Evolutionary conservation across 1,140 invertebrate species (phyloP).

Genomic region (Steinernema feltiae): DNA sequence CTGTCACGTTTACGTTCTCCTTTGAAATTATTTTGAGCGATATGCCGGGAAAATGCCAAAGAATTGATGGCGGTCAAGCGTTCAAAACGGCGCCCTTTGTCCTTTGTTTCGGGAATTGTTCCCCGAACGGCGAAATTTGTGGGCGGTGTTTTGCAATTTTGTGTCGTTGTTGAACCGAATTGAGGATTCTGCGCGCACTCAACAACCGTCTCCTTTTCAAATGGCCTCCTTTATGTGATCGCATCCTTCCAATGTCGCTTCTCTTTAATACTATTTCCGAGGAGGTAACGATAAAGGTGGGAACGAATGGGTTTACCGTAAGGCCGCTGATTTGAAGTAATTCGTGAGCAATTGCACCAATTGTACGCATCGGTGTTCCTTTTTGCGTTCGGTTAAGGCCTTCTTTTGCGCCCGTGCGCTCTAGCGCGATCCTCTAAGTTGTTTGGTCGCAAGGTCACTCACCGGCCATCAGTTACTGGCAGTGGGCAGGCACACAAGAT

Average conservation of each 20-base stretch:
- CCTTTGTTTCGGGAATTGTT: not conserved
- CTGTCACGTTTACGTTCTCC: no score
- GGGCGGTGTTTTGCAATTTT: not conserved
- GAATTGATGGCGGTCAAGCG: not conserved
- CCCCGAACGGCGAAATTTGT: not conserved
- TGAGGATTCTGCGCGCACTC: not conserved
- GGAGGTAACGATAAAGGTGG: not conserved
- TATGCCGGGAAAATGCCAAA: not conserved
- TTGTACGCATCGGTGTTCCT: not conserved
- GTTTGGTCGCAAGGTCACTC: not conserved
- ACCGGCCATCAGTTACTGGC: not conserved
- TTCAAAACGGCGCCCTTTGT: not conserved
- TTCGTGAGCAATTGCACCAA: no score
- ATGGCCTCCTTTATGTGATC: constrained; percentile 4
- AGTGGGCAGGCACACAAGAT: not conserved
- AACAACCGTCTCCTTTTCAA: not conserved
- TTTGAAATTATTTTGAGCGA: no score
- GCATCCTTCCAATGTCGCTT: not conserved
- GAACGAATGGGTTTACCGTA: not conserved
- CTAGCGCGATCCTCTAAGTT: not conserved
- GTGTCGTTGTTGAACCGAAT: not conserved
- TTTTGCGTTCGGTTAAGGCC: not conserved
- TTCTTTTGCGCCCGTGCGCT: not conserved
- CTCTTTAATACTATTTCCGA: not conserved
- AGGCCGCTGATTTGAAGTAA: no score